These are phyloP conservation scores for Hoplodrina blanda DNA, from an alignment of 2,888 invertebrate species.

Conservation along the genomic window DNA sequence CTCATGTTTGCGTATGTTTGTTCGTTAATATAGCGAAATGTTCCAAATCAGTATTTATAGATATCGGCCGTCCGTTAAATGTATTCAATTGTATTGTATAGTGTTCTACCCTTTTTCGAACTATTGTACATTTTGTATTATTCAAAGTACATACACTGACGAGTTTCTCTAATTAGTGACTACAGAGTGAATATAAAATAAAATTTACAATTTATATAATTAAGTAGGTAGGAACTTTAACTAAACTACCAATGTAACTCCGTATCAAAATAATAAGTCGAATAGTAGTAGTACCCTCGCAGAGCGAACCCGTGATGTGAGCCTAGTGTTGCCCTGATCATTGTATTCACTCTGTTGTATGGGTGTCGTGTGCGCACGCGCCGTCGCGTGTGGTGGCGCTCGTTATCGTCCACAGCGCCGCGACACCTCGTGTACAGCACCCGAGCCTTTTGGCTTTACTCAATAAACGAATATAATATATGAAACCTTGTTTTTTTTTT, in stretches of 20 bases:
- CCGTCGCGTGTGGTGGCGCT: too few relatives aligned
- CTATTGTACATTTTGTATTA: slow-evolving; percentile 60
- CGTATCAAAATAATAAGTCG: slow-evolving; percentile 3
- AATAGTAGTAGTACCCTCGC: neutral
- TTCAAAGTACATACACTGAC: slow-evolving; percentile 50
- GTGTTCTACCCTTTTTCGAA: slow-evolving; percentile 39
- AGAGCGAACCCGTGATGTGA: slow-evolving; percentile 5
- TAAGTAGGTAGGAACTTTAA: slow-evolving; percentile 27
- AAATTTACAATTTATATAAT: slow-evolving; percentile 14
- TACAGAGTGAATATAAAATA: slow-evolving; percentile 47
- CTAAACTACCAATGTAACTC: slow-evolving; percentile 5
- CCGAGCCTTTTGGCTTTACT: slow-evolving; percentile 75
- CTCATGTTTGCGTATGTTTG: slow-evolving; percentile 34
- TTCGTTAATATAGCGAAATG: slow-evolving; percentile 43
- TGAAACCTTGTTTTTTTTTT: slow-evolving; percentile 27
- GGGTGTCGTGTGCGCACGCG: slow-evolving; percentile 5
- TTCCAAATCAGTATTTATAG: slow-evolving; percentile 61
- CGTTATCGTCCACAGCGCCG: slow-evolving; percentile 1
- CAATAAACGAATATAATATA: slow-evolving; percentile 72
- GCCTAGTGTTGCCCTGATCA: slow-evolving; percentile 3
- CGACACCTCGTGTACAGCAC: slow-evolving; percentile 59
- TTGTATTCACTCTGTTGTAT: slow-evolving; percentile 40
- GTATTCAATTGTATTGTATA: slow-evolving; percentile 57
- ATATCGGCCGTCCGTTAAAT: slow-evolving; percentile 62
- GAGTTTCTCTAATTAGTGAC: slow-evolving; percentile 37